Base-by-base conservation (phyloP, 2,797 vertebrate genomes). In the Dendrocincla fuliginosa region DNA sequence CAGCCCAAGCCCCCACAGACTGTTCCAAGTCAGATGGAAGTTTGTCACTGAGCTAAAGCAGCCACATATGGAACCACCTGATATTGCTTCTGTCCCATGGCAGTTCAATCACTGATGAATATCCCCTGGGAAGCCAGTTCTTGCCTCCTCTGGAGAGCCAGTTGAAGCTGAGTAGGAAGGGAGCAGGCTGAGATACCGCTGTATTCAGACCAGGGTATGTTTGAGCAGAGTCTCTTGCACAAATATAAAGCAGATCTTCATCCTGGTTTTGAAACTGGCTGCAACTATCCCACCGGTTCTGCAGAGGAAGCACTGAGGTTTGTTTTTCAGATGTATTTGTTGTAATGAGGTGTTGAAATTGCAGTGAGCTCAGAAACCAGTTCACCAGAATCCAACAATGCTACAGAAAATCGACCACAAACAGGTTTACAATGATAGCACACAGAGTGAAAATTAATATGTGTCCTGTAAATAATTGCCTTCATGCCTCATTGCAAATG, bases 401-500 rank as follows among this genome's bases (percentile, higher is more conserved):
- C 67, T 84, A 25, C 67, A 88, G 77, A 90, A 90, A 95, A 87
- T 82, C 13, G 7, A 60, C 76, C 47, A n/a, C 93, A 93, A 92
- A 83, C 85, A 93, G 90, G 63, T 95, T 52, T 87, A 80, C 75
- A 95, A 86, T 93, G 93, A 96, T 90, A 89, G 60, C 96, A 91
- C 57, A 70, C 80, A 12, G 81, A 89, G 84, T 95, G 87, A 64
- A 95, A 96, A 97, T 95, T 93, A 94, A 8, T 81, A 61, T 39
- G 82, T 70, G 70, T 77, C 46, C 42, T 60, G 5, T 78, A 95
- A 90, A 96, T 95, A 83, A 87, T 81, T 95, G 69, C 81, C 73
- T 95, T 91, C 67, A 82, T 96, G 90, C 90, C 84, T 93, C 95
- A 85, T 80, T 96, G 84, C 47, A 95, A 95, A 90, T 93, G 80